phyloP scores from a whole-genome alignment of 92 coral and sea anemone genomes.

The Blastomussa wellsi region DNA sequence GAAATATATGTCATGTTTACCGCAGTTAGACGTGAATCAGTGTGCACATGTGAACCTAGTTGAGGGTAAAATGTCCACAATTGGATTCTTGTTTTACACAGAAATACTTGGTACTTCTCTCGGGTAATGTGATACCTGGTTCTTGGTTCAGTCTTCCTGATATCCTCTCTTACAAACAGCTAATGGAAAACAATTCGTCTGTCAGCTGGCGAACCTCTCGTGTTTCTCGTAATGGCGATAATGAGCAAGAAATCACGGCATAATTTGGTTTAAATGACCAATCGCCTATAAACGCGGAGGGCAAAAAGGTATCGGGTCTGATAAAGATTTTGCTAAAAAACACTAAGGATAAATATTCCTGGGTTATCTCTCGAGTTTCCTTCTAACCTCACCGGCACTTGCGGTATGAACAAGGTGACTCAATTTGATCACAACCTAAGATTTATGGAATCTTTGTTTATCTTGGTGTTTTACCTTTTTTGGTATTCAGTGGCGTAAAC shows the following conservation, averaged over 20 bases:
- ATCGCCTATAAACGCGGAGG: neutral
- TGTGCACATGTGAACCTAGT: neutral
- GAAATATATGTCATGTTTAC: neutral
- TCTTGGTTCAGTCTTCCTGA: neutral
- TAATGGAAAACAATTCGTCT: neutral
- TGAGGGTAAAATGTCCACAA: neutral
- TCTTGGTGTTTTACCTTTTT: neutral
- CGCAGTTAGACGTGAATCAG: neutral
- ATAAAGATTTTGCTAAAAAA: neutral
- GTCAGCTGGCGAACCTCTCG: neutral
- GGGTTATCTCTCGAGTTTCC: neutral
- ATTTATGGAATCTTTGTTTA: neutral
- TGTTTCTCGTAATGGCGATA: slow-evolving; percentile 43
- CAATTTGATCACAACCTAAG: neutral
- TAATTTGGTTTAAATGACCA: slow-evolving; percentile 32
- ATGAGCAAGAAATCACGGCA: slow-evolving; percentile 10
- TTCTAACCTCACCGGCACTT: neutral
- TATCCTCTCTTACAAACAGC: neutral
- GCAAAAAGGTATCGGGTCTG: neutral
- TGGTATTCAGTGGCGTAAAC: neutral
- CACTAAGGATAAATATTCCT: neutral
- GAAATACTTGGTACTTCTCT: neutral
- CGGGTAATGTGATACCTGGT: neutral
- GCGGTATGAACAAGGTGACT: too few relatives aligned
- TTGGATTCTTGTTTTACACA: neutral